Conservation (phyloP, 1,140 invertebrate genomes). For the Euura saliciscinereae region DNA sequence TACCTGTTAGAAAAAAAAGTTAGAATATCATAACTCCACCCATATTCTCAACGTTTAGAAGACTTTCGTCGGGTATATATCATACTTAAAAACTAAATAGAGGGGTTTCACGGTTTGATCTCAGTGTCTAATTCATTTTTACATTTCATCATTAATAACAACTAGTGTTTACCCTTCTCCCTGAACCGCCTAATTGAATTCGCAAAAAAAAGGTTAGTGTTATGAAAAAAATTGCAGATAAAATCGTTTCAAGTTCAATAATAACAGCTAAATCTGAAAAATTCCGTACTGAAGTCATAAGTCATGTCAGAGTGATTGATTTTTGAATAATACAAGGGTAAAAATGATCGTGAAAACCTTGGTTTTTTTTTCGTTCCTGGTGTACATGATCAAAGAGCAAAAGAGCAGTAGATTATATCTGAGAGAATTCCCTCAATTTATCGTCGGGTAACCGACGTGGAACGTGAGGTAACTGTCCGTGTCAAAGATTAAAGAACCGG, state of each 20-base stretch:
- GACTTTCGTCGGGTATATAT: background rate
- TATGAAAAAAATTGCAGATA: too few relatives aligned
- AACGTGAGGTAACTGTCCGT: background rate
- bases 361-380: too few relatives aligned
- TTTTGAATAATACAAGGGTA: too few relatives aligned
- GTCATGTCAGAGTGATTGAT: too few relatives aligned
- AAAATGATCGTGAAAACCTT: too few relatives aligned
- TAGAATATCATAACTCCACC: background rate
- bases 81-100: background rate
- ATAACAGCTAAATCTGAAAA: too few relatives aligned
- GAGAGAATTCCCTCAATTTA: background rate
- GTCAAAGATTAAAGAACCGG: background rate
- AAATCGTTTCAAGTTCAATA: too few relatives aligned
- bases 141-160: background rate
- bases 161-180: background rate
- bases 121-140: background rate
- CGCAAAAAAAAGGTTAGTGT: too few relatives aligned
- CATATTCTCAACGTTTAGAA: background rate
- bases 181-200: too few relatives aligned
- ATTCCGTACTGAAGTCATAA: too few relatives aligned
- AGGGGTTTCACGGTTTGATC: background rate
- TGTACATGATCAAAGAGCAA: background rate
- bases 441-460: background rate
- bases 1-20: conserved; percentile 5
- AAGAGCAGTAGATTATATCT: background rate